These are phyloP conservation scores for Avahi laniger DNA, from an alignment of 2,797 vertebrate genomes.

Conservation along the genomic window DNA sequence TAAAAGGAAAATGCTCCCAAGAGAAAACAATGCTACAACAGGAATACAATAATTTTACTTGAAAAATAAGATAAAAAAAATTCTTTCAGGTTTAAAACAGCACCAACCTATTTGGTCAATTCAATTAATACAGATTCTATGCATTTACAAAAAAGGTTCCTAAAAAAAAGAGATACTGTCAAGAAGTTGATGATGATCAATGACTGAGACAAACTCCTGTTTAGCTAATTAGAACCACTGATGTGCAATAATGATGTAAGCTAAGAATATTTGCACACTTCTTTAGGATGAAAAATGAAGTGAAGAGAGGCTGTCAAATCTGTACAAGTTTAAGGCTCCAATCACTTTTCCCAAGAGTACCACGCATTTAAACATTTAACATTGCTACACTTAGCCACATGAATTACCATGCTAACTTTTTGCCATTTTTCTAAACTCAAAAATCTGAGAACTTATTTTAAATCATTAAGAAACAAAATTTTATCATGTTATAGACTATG, in stretches of 20 bases:
- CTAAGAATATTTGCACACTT: slow-evolving; percentile 89
- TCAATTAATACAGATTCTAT: slow-evolving; percentile 69
- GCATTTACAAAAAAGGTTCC: slow-evolving; percentile 71
- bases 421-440: slow-evolving; percentile 75
- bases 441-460: slow-evolving; percentile 82
- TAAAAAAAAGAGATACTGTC: slow-evolving; percentile 84
- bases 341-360: slow-evolving; percentile 85
- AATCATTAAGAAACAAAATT: slow-evolving; percentile 80
- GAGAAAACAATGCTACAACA: slow-evolving; percentile 30
- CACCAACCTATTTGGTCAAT: background rate
- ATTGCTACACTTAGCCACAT: slow-evolving; percentile 81
- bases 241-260: slow-evolving; percentile 90
- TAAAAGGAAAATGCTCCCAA: slow-evolving; percentile 40
- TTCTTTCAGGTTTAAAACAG: slow-evolving; percentile 56
- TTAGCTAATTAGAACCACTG: slow-evolving; percentile 91
- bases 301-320: slow-evolving; percentile 87
- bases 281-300: slow-evolving; percentile 91
- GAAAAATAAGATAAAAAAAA: background rate
- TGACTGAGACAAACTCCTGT: slow-evolving; percentile 89
- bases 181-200: slow-evolving; percentile 90
- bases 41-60: background rate
- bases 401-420: slow-evolving; percentile 80
- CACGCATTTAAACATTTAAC: slow-evolving; percentile 84
- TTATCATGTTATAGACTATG: slow-evolving; percentile 66
- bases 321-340: slow-evolving; percentile 85